phyloP scores from a whole-genome alignment of 2,888 invertebrate genomes.

The Morpho deidamia region DNA sequence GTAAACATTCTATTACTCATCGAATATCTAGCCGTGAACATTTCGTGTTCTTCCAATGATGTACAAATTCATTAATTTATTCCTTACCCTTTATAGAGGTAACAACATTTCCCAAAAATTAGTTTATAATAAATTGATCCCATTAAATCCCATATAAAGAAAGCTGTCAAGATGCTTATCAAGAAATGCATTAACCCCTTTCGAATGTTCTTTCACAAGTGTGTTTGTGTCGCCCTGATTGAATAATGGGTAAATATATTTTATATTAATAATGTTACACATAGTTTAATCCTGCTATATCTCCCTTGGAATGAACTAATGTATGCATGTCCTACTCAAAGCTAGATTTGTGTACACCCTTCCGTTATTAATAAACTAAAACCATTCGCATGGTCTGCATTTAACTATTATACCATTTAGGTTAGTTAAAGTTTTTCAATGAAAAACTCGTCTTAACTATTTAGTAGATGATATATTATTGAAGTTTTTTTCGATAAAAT shows the following conservation, averaged over 20 bases:
- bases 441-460: neutral
- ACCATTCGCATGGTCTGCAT: conserved; percentile 58
- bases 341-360: conserved; percentile 57
- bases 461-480: neutral
- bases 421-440: neutral
- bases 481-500: neutral
- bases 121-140: conserved; percentile 1
- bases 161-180: conserved; percentile 77
- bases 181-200: conserved; percentile 55
- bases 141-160: conserved; percentile 27
- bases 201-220: conserved; percentile 62
- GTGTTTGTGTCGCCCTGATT: conserved; percentile 73
- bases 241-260: conserved; percentile 75
- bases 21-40: neutral
- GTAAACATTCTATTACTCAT: neutral
- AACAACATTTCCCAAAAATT: conserved; percentile 4
- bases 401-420: conserved; percentile 25
- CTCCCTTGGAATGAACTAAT: conserved; percentile 70
- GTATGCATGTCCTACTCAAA: conserved; percentile 55
- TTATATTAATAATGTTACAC: conserved; percentile 61
- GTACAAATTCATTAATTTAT: conserved; percentile 37
- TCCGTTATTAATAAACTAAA: conserved; percentile 35
- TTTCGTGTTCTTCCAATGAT: neutral
- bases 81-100: conserved; percentile 14
- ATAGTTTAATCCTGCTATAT: conserved; percentile 66